Evolutionary conservation across 2,888 invertebrate species (phyloP).

Genomic region (Zaprionus lineosus): DNA sequence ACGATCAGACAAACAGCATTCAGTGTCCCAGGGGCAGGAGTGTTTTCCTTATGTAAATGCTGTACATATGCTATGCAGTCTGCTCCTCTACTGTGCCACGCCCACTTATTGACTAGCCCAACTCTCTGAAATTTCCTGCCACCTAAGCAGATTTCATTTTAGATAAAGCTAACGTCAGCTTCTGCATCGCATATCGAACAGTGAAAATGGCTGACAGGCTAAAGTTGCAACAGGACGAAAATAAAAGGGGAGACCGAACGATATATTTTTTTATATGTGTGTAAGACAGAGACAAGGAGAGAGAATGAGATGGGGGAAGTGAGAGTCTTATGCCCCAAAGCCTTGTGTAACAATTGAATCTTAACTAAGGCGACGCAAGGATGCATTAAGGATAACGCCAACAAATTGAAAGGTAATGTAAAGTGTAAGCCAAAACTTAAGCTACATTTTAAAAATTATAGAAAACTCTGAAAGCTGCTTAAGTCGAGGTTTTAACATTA

Average conservation of each 20-base stretch:
- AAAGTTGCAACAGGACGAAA: not conserved
- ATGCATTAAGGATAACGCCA: slow-evolving; percentile 35
- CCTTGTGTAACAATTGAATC: slow-evolving; percentile 36
- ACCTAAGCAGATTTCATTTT: slow-evolving; percentile 74
- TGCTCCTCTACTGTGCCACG: too few species aligned
- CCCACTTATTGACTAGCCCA: too few species aligned
- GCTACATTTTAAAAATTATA: not conserved
- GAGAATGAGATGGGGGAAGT: too few species aligned
- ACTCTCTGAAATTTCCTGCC: too few species aligned
- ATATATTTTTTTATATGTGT: too few species aligned
- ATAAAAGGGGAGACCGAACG: not conserved
- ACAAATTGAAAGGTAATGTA: slow-evolving; percentile 37
- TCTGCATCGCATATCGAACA: slow-evolving; percentile 54
- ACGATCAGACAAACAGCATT: not conserved
- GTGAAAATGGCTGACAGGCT: slow-evolving; percentile 52
- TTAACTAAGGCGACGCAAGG: slow-evolving; percentile 30
- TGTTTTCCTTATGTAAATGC: not conserved
- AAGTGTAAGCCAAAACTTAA: not conserved
- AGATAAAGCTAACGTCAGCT: slow-evolving; percentile 68
- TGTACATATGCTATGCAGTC: slow-evolving; percentile 36
- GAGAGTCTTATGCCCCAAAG: slow-evolving; percentile 13
- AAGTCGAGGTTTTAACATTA: too few species aligned
- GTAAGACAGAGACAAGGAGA: too few species aligned
- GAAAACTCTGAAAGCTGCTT: not conserved
- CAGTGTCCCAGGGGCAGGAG: not conserved